These are phyloP conservation scores for Zosterops pallidus DNA, from an alignment of 2,113 vertebrate species.

Conservation along the genomic window DNA sequence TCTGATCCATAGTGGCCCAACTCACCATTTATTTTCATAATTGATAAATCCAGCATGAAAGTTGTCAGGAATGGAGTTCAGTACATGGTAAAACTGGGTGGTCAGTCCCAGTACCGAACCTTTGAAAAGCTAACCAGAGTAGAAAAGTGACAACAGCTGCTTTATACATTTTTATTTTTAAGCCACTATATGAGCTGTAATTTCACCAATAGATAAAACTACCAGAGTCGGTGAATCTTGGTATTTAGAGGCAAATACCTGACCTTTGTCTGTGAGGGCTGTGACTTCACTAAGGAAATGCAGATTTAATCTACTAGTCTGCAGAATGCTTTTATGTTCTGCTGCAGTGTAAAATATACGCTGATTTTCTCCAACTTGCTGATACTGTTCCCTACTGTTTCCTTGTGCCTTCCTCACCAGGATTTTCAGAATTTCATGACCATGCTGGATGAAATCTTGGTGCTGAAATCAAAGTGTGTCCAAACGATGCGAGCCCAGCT, in stretches of 20 bases:
- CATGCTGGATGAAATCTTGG: constrained; percentile 82
- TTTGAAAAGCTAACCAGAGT: background rate
- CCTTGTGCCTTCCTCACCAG: constrained; percentile 65
- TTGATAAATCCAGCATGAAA: background rate
- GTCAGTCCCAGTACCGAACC: background rate
- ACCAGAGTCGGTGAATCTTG: background rate
- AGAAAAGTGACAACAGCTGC: background rate
- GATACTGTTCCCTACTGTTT: background rate
- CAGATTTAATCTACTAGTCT: background rate
- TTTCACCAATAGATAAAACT: background rate
- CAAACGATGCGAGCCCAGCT: constrained; percentile 77
- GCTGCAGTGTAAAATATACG: background rate
- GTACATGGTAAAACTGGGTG: background rate
- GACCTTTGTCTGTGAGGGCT: background rate
- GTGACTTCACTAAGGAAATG: background rate
- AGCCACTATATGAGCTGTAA: background rate
- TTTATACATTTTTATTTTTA: background rate
- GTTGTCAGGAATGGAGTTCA: background rate
- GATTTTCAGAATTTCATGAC: constrained; percentile 81
- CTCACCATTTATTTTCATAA: background rate
- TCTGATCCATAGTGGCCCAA: background rate
- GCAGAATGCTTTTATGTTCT: background rate
- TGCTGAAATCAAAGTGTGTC: constrained; percentile 79
- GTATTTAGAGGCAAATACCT: background rate
- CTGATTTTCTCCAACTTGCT: background rate